Base-by-base conservation (phyloP, 2,888 invertebrate genomes). In the Platycnemis pennipes region DNA sequence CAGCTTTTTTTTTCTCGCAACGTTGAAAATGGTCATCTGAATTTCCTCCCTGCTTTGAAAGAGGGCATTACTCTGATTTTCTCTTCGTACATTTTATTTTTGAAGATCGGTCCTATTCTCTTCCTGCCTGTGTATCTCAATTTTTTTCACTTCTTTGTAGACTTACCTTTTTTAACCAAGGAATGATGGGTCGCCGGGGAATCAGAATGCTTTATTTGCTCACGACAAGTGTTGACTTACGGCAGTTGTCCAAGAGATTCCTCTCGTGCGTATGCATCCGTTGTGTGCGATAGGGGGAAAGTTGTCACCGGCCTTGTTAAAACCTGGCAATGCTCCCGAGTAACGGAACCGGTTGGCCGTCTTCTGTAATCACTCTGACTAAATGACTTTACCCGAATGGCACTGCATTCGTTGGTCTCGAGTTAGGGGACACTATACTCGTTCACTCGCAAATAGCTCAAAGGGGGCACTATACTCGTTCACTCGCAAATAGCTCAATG, bases 321-420 rank as follows among this genome's bases (percentile, higher is more conserved):
- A 22, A 37, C 89, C 46, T 89, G 89, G 89, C 56, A 42, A 4
- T 63, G 42, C 2, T 56, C 56, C 42, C 31, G 37, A 42, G 56
- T 56, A 63, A 56, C 56, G 89, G 56, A 91, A 91, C 91, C 91
- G 91, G 91, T 91, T 69, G 56, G 42, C 44, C 42, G 44, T 63
- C n/a, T 44, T n/a, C 31, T 91, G 44, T 44, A 44, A 91, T 91
- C 63, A 44, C 44, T 89, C 11, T 46, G 88, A 88, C 88, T 49
- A n/a, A 88, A 49, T 88, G 31, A 44, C 56, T 56, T 37, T 89
- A 44, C 44, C 26, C 16, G 8, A 44, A 44, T 7, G 44, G 42
- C 42, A 26, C 8, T 91, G n/a, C 42, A 19, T 89, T n/a, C 31
- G n/a, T 37, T n/a, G 37, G 11, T 37, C 11, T n/a, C 37, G 13